Evolutionary conservation across 2,888 invertebrate genomes (phyloP).

Genomic region (Selenia dentaria): DNA sequence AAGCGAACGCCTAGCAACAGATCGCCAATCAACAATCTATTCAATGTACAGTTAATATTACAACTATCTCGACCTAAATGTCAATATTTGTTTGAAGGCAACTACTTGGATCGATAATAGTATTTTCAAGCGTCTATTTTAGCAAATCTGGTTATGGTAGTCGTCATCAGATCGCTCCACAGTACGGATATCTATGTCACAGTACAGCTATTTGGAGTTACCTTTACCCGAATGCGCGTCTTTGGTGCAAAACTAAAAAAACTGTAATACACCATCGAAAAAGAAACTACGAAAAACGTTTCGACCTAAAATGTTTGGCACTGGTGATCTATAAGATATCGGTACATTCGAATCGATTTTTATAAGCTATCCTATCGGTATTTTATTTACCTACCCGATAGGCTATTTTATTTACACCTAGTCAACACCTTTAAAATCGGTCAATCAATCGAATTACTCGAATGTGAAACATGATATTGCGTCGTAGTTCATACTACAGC

Average conservation of each 20-base stretch:
- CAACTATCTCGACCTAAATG: constrained; percentile 62
- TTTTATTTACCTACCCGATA: constrained; percentile 45
- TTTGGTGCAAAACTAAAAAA: no score
- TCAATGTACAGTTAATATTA: constrained; percentile 66
- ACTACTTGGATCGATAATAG: constrained; percentile 15
- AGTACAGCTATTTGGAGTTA: constrained; percentile 40
- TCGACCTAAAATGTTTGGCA: no score
- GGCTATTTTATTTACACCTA: constrained; percentile 47
- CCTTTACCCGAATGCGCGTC: constrained; percentile 45
- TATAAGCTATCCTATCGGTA: no score
- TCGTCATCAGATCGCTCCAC: constrained; percentile 36
- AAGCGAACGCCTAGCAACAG: constrained; percentile 50
- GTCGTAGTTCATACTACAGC: constrained; percentile 6
- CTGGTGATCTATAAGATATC: no score
- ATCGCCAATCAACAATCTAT: constrained; percentile 42
- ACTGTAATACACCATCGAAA: no score
- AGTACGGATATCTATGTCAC: constrained; percentile 53
- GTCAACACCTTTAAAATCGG: constrained; percentile 27
- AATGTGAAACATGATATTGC: constrained; percentile 39
- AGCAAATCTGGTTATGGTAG: constrained; percentile 29
- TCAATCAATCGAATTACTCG: constrained; percentile 44
- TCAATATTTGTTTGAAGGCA: constrained; percentile 40
- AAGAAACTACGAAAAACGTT: no score
- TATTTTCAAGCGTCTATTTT: constrained; percentile 39
- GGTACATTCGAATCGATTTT: no score